Base-by-base conservation (phyloP, 2,888 invertebrate species). In the Odontocerum albicorne region DNA sequence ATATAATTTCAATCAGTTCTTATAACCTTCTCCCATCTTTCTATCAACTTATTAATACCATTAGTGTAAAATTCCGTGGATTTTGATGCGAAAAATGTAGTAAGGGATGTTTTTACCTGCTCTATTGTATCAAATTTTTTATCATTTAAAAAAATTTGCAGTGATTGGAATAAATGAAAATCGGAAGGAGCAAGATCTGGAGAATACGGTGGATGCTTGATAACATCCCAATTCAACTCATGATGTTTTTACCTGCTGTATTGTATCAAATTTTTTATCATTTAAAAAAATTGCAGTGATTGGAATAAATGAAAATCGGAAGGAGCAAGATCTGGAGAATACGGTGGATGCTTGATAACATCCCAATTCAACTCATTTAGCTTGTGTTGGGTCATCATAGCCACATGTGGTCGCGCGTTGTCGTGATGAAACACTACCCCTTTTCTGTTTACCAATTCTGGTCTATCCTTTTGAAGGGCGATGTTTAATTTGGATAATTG, bases 291-390 rank as follows among this genome's bases (percentile, higher is more conserved):
- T n/a, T n/a, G n/a, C n/a, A n/a, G n/a, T n/a, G n/a, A n/a, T n/a
- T n/a, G n/a, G n/a, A n/a, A 49, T 39, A 49, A 49, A 46, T 46
- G 33, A 46, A 36, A 35, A 46, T 46, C 46, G 46, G 46, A 46
- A 46, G 46, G 33, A 46, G 33, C 32, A 46, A 46, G 32, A 46
- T 46, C 46, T 33, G 46, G 46, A 46, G 46, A 46, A 33, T 33
- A 46, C 46, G 46, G 46, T 46, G 46, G 46, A 46, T 46, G 46
- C 46, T 46, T 46, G 46, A 46, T 46, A 46, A 46, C 46, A 46
- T 46, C 46, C 46, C 46, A 46, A 46, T 33, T 46, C 46, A 46
- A 46, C 46, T 33, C 46, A 46, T 46, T 46, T 46, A 46, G 46
- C 33, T 46, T 46, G 46, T 46, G 46, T 46, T 46, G 33, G 46